Conservation (phyloP, 2,888 invertebrate species). For the Cryptus armator region DNA sequence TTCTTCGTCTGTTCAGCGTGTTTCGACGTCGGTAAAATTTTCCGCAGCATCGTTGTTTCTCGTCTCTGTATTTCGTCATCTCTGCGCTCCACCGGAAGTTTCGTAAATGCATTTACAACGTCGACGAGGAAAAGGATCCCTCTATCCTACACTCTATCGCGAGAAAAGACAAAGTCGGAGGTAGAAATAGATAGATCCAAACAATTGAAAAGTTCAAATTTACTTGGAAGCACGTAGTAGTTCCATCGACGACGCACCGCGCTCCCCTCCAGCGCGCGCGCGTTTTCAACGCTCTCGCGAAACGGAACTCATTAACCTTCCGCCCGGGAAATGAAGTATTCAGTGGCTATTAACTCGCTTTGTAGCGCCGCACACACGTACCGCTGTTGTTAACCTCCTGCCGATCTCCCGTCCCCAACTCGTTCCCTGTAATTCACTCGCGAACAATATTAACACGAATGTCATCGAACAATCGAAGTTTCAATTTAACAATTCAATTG, state of each 20-base stretch:
- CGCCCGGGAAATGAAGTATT: conserved; percentile 54
- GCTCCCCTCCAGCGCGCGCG: background rate
- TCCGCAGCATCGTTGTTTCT: conserved; percentile 9
- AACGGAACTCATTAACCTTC: conserved; percentile 53
- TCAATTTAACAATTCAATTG: background rate
- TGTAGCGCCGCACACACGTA: conserved; percentile 32
- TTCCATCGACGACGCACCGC: background rate
- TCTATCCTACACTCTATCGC: conserved; percentile 10
- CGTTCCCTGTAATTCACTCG: background rate
- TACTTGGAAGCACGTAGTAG: conserved; percentile 30
- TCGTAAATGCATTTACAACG: conserved; percentile 43
- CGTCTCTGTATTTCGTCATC: background rate
- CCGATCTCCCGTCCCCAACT: no score
- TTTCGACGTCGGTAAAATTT: background rate
- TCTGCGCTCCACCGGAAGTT: conserved; percentile 16
- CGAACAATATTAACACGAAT: background rate
- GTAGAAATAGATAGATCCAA: conserved; percentile 20
- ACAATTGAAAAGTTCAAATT: conserved; percentile 56
- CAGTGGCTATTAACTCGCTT: conserved; percentile 57
- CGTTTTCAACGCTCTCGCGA: conserved; percentile 32
- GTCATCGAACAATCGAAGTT: background rate
- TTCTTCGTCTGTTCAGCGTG: background rate
- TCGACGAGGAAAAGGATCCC: conserved; percentile 3
- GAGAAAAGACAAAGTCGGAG: conserved; percentile 11
- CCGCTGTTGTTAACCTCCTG: background rate